Evolutionary conservation across 2,797 vertebrate species (phyloP).

Genomic region (Nothura maculosa): DNA sequence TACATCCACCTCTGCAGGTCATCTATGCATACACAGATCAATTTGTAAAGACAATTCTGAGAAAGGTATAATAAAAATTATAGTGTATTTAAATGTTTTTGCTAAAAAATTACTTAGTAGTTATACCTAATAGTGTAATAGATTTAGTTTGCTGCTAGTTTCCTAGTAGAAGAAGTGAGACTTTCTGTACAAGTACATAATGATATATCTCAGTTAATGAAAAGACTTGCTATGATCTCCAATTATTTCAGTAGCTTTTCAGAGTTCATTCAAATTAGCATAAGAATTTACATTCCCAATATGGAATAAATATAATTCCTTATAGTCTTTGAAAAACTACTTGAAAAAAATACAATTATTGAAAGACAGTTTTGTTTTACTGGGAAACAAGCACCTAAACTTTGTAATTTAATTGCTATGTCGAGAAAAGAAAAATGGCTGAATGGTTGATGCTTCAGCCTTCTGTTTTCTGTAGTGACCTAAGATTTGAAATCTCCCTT

Average conservation of each 20-base stretch:
- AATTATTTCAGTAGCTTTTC: conserved; percentile 10
- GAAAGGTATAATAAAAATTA: neutral
- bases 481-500: neutral
- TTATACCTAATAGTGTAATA: neutral
- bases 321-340: neutral
- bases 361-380: neutral
- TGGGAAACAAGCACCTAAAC: neutral
- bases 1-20: neutral
- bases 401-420: neutral
- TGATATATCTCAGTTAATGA: neutral
- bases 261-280: neutral
- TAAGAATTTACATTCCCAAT: neutral
- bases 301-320: neutral
- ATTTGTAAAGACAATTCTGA: neutral
- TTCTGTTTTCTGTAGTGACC: neutral
- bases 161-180: neutral
- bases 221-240: neutral
- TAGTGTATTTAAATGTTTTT: conserved; percentile 21
- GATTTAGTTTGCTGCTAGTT: neutral
- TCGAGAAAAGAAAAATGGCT: neutral
- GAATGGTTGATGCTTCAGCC: neutral
- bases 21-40: neutral
- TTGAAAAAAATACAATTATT: neutral
- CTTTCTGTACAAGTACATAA: neutral
- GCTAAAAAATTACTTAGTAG: neutral